These are phyloP conservation scores for Emydura subglobosa DNA, from an alignment of 2,113 vertebrate genomes.

Conservation along the genomic window DNA sequence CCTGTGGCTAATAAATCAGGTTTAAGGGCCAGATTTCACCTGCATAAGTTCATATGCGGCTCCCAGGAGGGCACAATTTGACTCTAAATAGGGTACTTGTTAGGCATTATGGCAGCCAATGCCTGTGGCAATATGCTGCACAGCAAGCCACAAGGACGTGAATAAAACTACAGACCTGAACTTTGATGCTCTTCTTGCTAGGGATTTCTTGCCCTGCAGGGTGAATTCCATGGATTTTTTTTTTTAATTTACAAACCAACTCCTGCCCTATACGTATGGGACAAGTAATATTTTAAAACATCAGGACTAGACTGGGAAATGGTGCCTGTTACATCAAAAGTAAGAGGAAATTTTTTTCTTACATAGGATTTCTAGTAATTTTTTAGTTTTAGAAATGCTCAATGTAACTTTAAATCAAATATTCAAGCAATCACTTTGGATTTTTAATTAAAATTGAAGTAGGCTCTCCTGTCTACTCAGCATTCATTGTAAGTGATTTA, in stretches of 20 bases:
- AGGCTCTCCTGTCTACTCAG: neutral
- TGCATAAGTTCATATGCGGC: neutral
- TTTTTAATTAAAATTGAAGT: neutral
- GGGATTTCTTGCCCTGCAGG: no score
- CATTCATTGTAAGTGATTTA: neutral
- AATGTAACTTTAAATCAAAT: neutral
- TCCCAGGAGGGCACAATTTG: neutral
- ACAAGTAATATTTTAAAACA: neutral
- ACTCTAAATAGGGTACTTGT: neutral
- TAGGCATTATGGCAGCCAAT: neutral
- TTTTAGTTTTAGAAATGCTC: no score
- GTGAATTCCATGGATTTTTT: no score
- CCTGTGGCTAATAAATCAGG: no score
- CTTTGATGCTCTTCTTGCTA: no score
- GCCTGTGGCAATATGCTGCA: neutral
- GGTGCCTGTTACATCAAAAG: neutral
- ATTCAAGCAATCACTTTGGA: neutral
- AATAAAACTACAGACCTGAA: no score
- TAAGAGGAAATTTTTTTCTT: neutral
- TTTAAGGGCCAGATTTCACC: fast-evolving
- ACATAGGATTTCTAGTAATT: neutral
- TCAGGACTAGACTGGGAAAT: neutral
- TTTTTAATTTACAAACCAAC: no score
- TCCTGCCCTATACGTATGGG: no score
- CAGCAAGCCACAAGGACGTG: no score